Percentiles rank a stretch among this genome's conserved stretches.
These are phyloP conservation scores for Homalodisca vitripennis DNA, from an alignment of 1,140 invertebrate genomes.

Conservation along the genomic window DNA sequence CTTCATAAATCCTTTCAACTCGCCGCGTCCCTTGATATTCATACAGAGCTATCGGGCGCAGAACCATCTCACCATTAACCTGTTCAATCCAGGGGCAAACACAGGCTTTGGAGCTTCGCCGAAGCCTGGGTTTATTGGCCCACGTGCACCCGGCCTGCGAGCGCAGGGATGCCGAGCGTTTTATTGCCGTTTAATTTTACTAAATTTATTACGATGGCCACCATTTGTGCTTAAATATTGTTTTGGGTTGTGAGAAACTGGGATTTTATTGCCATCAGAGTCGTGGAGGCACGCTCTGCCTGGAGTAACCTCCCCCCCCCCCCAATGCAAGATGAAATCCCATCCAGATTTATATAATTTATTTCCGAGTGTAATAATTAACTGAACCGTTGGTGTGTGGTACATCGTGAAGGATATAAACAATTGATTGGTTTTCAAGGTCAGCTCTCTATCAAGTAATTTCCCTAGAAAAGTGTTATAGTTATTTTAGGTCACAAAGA, in stretches of 20 bases:
- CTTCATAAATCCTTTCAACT: background rate
- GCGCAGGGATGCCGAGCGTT: slow-evolving; percentile 9
- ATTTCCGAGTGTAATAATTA: too few species aligned
- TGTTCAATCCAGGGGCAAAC: too few species aligned
- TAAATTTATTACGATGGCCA: slow-evolving; percentile 5
- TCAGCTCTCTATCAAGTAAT: too few species aligned
- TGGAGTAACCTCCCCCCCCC: too few species aligned
- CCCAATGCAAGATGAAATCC: too few species aligned
- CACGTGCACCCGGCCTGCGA: background rate
- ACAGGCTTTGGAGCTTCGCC: background rate
- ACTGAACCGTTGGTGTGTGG: too few species aligned
- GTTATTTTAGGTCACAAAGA: too few species aligned
- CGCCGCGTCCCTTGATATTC: background rate
- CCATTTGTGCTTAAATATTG: slow-evolving; percentile 10
- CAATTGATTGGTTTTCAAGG: too few species aligned
- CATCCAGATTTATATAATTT: too few species aligned
- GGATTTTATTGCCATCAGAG: background rate
- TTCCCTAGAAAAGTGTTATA: too few species aligned
- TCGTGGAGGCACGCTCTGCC: background rate
- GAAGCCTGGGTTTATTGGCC: background rate
- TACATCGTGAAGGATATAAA: too few species aligned
- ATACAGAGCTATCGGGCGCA: background rate
- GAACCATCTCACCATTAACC: too few species aligned
- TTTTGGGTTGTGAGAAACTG: background rate
- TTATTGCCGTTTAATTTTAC: slow-evolving; percentile 17